These are phyloP conservation scores for Cairina moschata DNA, from an alignment of 2,113 vertebrate genomes.

Conservation along the genomic window DNA sequence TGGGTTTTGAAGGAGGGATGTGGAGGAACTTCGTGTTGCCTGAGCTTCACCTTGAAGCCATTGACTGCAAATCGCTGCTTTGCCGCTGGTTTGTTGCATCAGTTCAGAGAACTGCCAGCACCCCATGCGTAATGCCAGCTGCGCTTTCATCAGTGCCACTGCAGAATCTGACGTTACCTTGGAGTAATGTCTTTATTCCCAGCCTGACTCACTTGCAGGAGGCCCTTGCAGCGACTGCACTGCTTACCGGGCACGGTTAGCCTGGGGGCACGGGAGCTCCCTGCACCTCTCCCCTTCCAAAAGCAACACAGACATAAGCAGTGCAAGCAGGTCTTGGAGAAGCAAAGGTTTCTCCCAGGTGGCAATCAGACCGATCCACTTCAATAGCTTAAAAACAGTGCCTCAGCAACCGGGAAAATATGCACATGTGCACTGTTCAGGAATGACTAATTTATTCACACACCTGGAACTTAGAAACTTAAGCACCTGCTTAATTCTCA, in stretches of 20 bases:
- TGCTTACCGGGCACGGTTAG: background rate
- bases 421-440: background rate
- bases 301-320: background rate
- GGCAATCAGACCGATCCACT: background rate
- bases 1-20: background rate
- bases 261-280: background rate
- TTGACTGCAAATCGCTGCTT: background rate
- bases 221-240: rapidly evolving
- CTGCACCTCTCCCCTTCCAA: background rate
- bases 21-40: background rate
- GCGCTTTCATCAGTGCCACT: background rate
- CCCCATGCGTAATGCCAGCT: background rate
- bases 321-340: background rate
- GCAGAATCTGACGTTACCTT: background rate
- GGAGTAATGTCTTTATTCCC: background rate
- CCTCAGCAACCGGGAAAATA: background rate
- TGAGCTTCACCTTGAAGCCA: background rate
- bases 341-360: background rate
- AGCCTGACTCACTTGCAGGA: background rate
- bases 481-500: background rate
- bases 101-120: background rate
- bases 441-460: background rate
- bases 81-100: background rate
- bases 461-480: background rate
- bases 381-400: background rate